A percentile compares a stretch with the other conserved stretches of the same genome.
Conservation (phyloP, 1,140 invertebrate genomes). For the Bombus superbus region DNA sequence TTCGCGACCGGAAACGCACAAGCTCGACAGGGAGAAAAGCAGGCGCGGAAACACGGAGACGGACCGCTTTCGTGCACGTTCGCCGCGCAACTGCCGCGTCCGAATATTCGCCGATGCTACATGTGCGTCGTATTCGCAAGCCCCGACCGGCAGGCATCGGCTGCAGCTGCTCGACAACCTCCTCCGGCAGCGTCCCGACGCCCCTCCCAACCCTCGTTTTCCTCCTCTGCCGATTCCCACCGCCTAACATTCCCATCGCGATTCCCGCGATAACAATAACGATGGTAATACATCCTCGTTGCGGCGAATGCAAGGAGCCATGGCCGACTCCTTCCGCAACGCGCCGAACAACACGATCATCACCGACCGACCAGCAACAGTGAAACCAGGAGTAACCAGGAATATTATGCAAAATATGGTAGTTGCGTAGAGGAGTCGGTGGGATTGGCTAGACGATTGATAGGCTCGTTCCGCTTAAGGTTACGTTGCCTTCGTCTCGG, state of each 20-base stretch:
- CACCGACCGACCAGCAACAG: neutral
- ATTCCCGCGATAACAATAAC: neutral
- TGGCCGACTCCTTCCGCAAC: accelerated
- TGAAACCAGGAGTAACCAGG: neutral
- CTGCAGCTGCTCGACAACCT: conserved; percentile 1
- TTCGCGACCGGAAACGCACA: no score
- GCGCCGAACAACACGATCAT: neutral
- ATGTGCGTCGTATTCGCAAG: conserved; percentile 31
- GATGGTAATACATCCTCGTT: neutral
- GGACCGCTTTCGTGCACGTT: conserved; percentile 5
- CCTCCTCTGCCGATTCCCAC: neutral
- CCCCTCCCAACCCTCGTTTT: neutral
- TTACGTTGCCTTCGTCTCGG: neutral
- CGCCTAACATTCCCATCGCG: no score
- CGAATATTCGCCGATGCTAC: conserved; percentile 25
- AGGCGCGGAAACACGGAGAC: neutral
- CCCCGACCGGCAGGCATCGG: neutral
- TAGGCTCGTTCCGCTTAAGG: neutral
- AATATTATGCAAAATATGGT: neutral
- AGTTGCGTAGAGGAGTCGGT: neutral
- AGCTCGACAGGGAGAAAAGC: neutral
- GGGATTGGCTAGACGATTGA: neutral
- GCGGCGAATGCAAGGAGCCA: neutral
- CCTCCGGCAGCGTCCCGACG: neutral
- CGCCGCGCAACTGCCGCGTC: conserved; percentile 19